phyloP scores from a whole-genome alignment of 2,113 vertebrate species.

The Mobula birostris region DNA sequence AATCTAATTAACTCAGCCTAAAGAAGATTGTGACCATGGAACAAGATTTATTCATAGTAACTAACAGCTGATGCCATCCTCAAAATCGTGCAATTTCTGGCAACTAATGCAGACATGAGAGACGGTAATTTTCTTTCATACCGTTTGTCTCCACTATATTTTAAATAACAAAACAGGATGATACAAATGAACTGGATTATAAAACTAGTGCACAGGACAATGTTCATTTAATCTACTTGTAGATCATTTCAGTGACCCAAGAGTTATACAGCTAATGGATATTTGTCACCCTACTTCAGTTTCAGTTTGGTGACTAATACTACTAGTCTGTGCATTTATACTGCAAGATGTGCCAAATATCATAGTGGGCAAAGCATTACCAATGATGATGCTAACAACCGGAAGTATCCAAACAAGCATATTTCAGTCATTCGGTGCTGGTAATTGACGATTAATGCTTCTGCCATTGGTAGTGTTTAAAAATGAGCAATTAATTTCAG shows the following conservation, averaged over 20 bases:
- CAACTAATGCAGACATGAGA: background rate
- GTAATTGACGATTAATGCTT: too few relatives aligned
- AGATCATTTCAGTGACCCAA: background rate
- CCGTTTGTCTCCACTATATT: background rate
- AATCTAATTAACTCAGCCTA: background rate
- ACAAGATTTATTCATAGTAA: background rate
- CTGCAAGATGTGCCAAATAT: too few relatives aligned
- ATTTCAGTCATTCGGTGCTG: too few relatives aligned
- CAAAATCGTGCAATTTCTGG: background rate
- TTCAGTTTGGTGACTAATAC: too few relatives aligned
- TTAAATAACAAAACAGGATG: background rate
- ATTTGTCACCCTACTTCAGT: background rate
- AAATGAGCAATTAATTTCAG: too few relatives aligned
- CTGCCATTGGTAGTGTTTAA: too few relatives aligned
- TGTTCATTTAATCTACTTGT: background rate
- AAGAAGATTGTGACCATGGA: background rate
- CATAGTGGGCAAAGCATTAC: too few relatives aligned
- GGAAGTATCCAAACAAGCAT: too few relatives aligned
- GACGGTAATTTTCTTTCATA: background rate
- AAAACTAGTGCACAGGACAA: background rate
- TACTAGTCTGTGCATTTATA: too few relatives aligned
- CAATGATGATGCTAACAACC: too few relatives aligned
- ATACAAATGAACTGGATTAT: background rate
- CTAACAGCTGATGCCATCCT: background rate
- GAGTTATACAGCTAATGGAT: background rate